These are phyloP conservation scores for Martes martes DNA, from an alignment of 2,113 vertebrate species.

Conservation along the genomic window DNA sequence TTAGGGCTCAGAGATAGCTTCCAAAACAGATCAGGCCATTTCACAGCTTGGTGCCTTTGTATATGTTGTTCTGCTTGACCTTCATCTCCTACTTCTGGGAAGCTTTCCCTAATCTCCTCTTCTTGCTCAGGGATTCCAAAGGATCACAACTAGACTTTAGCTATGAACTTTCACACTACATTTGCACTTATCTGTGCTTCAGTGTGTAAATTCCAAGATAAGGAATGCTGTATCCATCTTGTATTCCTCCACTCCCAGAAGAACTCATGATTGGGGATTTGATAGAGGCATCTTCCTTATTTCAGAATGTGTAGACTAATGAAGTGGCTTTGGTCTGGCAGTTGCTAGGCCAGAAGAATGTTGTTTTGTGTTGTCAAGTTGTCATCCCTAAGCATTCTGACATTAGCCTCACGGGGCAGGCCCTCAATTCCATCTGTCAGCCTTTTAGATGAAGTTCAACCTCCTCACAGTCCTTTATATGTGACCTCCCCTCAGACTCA, in stretches of 20 bases:
- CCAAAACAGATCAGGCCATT: not conserved
- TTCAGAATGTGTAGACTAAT: conserved; percentile 23
- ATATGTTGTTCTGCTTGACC: not conserved
- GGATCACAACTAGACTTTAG: not conserved
- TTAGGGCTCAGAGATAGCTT: not conserved
- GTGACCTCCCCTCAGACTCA: not conserved
- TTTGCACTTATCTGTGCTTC: not conserved
- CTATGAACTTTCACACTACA: not conserved
- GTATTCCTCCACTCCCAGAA: not conserved
- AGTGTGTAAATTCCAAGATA: not conserved
- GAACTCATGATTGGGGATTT: not conserved
- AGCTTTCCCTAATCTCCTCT: not conserved
- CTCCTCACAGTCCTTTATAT: not conserved
- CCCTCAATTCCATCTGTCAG: not conserved
- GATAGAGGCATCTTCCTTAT: conserved; percentile 1
- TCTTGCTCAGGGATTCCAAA: not conserved
- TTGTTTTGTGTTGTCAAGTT: conserved; percentile 2
- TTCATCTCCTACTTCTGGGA: not conserved
- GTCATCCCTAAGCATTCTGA: conserved; percentile 11
- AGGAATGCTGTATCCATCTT: not conserved
- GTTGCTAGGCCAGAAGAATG: conserved; percentile 18
- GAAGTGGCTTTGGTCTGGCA: not conserved
- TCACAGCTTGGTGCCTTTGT: not conserved
- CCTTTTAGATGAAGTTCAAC: conserved; percentile 21
- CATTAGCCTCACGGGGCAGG: not conserved